Conservation (phyloP, 2,797 vertebrate genomes). For the Poecilia velifera region DNA sequence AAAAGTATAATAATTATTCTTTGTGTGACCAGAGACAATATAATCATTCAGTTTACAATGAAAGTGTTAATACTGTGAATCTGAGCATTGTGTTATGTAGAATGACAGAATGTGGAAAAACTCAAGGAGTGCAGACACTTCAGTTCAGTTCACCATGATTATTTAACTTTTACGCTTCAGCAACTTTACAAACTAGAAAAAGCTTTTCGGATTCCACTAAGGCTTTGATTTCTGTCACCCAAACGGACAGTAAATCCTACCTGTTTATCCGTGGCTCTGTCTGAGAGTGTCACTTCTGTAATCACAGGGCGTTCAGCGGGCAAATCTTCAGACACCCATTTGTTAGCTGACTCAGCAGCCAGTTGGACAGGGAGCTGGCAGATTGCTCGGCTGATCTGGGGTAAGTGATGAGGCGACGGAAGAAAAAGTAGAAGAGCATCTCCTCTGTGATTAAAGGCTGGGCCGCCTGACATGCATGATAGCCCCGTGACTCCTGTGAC, state of each 20-base stretch:
- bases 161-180: not conserved
- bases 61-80: not conserved
- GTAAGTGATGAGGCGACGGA: slow-evolving; percentile 37
- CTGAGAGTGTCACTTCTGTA: slow-evolving; percentile 27
- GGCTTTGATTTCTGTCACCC: slow-evolving; percentile 10
- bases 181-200: not conserved
- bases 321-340: slow-evolving; percentile 52
- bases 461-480: slow-evolving; percentile 56
- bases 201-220: slow-evolving; percentile 15
- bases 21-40: not conserved
- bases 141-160: not conserved
- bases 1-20: not conserved
- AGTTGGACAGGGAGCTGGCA: slow-evolving; percentile 52
- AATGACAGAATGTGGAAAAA: not conserved
- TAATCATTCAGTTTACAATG: not conserved
- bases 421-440: slow-evolving; percentile 49
- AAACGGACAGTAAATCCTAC: slow-evolving; percentile 17
- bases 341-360: slow-evolving; percentile 61
- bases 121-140: not conserved
- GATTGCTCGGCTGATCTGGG: slow-evolving; percentile 46
- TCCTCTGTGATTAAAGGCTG: slow-evolving; percentile 63
- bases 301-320: slow-evolving; percentile 42
- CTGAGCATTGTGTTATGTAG: not conserved
- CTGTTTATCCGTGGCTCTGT: slow-evolving; percentile 7
- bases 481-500: slow-evolving; percentile 53